Conservation (phyloP, 2,797 vertebrate genomes). For the Tachyglossus aculeatus region DNA sequence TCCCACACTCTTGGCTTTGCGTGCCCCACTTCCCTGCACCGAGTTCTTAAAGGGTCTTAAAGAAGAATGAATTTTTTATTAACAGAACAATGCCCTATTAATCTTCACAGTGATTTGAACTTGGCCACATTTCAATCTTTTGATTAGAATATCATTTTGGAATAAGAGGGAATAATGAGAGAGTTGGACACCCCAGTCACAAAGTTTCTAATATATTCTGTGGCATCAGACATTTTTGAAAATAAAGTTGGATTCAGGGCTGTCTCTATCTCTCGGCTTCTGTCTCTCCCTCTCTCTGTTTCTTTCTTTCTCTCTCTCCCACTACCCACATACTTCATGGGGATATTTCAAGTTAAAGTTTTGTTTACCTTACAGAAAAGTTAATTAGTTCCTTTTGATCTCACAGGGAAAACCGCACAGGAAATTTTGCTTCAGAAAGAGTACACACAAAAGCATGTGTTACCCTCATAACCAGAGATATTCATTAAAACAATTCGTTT, state of each 20-base stretch:
- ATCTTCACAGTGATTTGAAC: slow-evolving; percentile 26
- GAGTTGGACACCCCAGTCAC: background rate
- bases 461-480: slow-evolving; percentile 64
- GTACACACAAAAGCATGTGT: slow-evolving; percentile 60
- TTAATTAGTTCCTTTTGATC: slow-evolving; percentile 81
- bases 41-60: slow-evolving; percentile 54
- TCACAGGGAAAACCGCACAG: slow-evolving; percentile 76
- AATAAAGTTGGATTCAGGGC: slow-evolving; percentile 25
- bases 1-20: slow-evolving; percentile 54
- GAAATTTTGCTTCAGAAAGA: slow-evolving; percentile 73
- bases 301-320: slow-evolving; percentile 20
- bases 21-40: slow-evolving; percentile 24
- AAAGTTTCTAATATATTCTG: slow-evolving; percentile 17
- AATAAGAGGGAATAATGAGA: slow-evolving; percentile 1
- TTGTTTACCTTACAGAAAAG: slow-evolving; percentile 79
- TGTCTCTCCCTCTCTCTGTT: background rate
- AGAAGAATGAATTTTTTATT: slow-evolving; percentile 45
- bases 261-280: background rate
- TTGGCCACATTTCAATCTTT: slow-evolving; percentile 50
- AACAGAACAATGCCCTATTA: slow-evolving; percentile 63
- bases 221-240: background rate
- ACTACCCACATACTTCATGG: slow-evolving; percentile 44
- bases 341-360: slow-evolving; percentile 71
- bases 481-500: slow-evolving; percentile 78
- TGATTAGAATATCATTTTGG: slow-evolving; percentile 62